A percentile compares a stretch with the other conserved stretches of the same genome.
These are phyloP conservation scores for Takifugu bimaculatus DNA, from an alignment of 2,113 vertebrate species.

Conservation along the genomic window DNA sequence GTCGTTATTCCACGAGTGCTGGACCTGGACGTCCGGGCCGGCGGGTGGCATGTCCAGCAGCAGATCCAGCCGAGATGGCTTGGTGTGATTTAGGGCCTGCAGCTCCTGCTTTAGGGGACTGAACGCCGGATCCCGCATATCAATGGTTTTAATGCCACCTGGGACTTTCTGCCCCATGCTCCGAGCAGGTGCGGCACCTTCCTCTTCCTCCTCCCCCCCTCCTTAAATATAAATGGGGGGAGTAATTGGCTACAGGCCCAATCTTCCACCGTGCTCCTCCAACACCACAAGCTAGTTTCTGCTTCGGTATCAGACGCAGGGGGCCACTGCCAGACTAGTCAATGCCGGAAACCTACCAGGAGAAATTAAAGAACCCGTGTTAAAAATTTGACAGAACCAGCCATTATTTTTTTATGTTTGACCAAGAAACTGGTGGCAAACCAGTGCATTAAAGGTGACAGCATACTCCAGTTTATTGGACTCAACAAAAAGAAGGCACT, in stretches of 20 bases:
- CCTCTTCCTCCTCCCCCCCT: conserved; percentile 41
- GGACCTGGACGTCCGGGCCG: conserved; percentile 78
- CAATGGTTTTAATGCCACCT: conserved; percentile 95
- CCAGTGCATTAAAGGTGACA: neutral
- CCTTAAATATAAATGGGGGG: conserved; percentile 53
- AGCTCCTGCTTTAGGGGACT: conserved; percentile 90
- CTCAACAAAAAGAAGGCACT: too few species aligned
- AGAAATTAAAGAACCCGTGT: conserved; percentile 28
- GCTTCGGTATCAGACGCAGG: conserved; percentile 33
- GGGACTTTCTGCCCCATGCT: conserved; percentile 98
- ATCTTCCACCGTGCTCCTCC: conserved; percentile 48
- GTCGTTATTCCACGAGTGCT: conserved; percentile 94
- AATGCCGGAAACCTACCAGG: conserved; percentile 60
- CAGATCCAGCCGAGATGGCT: conserved; percentile 90
- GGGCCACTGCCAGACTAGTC: conserved; percentile 36
- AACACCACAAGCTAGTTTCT: conserved; percentile 32
- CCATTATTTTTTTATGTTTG: neutral
- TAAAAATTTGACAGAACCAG: conserved; percentile 18
- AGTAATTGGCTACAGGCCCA: conserved; percentile 39
- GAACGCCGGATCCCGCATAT: conserved; percentile 92
- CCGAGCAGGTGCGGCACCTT: conserved; percentile 47
- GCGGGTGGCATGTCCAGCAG: conserved; percentile 92
- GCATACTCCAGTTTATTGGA: too few species aligned
- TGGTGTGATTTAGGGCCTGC: conserved; percentile 89
- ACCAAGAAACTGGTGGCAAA: neutral